Conservation (phyloP, 2,888 invertebrate genomes). For the Cistogaster globosa region DNA sequence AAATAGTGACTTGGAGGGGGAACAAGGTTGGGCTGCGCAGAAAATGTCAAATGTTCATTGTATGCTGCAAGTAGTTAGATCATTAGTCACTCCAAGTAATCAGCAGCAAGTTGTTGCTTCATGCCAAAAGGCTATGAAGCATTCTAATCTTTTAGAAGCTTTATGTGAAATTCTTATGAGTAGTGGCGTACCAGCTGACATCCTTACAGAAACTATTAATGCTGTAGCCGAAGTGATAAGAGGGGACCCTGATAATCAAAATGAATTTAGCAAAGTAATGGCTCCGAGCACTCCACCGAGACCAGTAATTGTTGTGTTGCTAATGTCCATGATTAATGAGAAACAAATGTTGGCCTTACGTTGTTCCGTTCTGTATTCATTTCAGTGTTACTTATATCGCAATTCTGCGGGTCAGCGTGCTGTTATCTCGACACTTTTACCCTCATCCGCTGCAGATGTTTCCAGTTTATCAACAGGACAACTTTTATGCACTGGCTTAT, state of each 20-base stretch:
- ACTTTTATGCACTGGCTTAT: slow-evolving; percentile 95
- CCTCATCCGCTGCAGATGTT: slow-evolving; percentile 91
- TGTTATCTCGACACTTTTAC: slow-evolving; percentile 95
- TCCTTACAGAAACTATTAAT: slow-evolving; percentile 97
- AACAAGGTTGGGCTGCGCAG: slow-evolving; percentile 94
- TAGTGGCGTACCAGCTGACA: slow-evolving; percentile 97
- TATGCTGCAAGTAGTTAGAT: slow-evolving; percentile 94
- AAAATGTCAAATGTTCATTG: slow-evolving; percentile 97
- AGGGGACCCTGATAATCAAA: slow-evolving; percentile 95
- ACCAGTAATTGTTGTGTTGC: slow-evolving; percentile 95
- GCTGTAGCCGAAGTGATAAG: slow-evolving; percentile 96
- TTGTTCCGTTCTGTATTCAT: slow-evolving; percentile 98
- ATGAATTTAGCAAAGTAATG: slow-evolving; percentile 93
- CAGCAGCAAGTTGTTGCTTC: slow-evolving; percentile 90
- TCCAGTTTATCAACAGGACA: slow-evolving; percentile 91
- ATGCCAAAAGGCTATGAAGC: slow-evolving; percentile 95
- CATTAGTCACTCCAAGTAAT: slow-evolving; percentile 96
- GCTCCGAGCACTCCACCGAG: slow-evolving; percentile 97
- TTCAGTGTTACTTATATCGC: slow-evolving; percentile 96
- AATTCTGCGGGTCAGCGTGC: slow-evolving; percentile 95
- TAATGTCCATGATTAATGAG: slow-evolving; percentile 99
- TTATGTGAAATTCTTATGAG: slow-evolving; percentile 97
- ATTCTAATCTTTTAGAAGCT: slow-evolving; percentile 90
- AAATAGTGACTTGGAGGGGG: slow-evolving; percentile 85
- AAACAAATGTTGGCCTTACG: slow-evolving; percentile 95